Evolutionary conservation across 2,113 vertebrate genomes (phyloP).

Genomic region (Albula goreensis): DNA sequence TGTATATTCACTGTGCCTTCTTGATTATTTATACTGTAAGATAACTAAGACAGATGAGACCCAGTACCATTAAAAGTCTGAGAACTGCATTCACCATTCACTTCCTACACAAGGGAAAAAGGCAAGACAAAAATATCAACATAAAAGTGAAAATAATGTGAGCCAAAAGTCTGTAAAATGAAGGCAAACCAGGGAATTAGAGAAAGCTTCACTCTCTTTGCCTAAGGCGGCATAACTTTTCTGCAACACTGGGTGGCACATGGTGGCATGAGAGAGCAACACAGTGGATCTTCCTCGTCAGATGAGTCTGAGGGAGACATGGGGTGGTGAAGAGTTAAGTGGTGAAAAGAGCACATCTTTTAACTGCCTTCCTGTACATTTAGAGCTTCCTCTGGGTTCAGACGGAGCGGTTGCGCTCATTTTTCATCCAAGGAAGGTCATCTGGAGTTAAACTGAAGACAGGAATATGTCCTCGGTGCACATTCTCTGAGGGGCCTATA

Average conservation of each 20-base stretch:
- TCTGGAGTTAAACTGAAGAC: neutral
- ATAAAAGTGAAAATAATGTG: neutral
- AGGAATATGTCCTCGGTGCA: neutral
- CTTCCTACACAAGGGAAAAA: no score
- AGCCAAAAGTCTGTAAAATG: neutral
- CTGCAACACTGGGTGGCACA: neutral
- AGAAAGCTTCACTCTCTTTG: neutral
- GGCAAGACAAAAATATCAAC: no score
- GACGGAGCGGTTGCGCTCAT: neutral
- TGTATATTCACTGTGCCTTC: neutral
- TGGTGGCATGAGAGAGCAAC: neutral
- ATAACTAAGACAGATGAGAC: no score
- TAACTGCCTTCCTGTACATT: no score
- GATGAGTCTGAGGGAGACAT: neutral
- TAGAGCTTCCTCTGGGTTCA: neutral
- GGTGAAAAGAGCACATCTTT: no score
- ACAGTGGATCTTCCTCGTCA: neutral
- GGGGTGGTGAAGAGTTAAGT: no score
- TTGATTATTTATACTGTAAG: neutral
- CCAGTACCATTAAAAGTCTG: no score
- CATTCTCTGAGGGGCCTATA: neutral
- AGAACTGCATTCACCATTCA: no score
- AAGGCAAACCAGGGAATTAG: neutral
- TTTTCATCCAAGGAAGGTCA: neutral
- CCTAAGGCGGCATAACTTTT: neutral